Conservation (phyloP, 2,113 vertebrate species). For the Anhinga anhinga region DNA sequence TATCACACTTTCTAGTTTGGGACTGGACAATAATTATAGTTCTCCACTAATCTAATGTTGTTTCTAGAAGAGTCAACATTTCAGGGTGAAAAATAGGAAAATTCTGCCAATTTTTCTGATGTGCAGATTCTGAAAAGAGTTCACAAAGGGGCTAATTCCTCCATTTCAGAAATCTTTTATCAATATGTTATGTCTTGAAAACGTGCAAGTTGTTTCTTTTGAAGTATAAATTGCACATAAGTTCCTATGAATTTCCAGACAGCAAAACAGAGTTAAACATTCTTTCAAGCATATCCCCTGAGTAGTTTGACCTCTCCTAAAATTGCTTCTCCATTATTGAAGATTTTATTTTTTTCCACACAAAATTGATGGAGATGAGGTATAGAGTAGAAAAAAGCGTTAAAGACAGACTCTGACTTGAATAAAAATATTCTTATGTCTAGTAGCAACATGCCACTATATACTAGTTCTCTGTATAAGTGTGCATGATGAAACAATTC, state of each 20-base stretch:
- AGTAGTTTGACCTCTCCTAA: neutral
- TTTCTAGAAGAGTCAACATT: neutral
- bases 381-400: neutral
- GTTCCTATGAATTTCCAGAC: neutral
- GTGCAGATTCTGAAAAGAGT: neutral
- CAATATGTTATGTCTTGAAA: neutral
- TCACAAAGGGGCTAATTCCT: neutral
- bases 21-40: neutral
- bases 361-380: neutral
- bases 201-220: neutral
- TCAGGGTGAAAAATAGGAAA: neutral
- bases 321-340: neutral
- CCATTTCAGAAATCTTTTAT: neutral
- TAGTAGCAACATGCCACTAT: neutral
- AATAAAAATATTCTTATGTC: neutral
- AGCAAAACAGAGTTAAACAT: neutral
- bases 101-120: neutral
- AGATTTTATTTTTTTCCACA: neutral
- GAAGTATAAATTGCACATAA: neutral
- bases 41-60: neutral
- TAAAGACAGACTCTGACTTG: neutral
- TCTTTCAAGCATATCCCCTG: neutral
- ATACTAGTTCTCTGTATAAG: neutral
- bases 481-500: neutral
- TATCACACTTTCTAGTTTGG: neutral